Base-by-base conservation (phyloP, 2,888 invertebrate species). In the Fissipunctia ypsillon region DNA sequence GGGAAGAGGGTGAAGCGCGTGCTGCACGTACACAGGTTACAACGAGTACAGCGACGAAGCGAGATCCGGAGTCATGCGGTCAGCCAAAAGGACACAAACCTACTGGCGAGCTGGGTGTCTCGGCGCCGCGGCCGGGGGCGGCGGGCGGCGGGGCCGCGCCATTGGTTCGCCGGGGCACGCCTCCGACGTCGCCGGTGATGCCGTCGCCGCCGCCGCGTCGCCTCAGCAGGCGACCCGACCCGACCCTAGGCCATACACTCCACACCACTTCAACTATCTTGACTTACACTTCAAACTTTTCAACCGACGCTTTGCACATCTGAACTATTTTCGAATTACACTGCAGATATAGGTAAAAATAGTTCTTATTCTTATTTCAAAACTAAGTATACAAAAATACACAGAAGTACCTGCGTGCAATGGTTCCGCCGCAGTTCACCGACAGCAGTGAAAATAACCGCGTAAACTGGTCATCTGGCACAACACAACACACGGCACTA, bases 71-170 rank as follows among this genome's bases (percentile, higher is more conserved):
- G 96, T 96, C 96, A 96, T 96, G 96, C 96, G 96, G 96, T 96
- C 96, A 96, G 96, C 96, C 96, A 95, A 96, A 95, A 95, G 96
- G 96, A 96, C 96, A 95, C 96, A 95, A 96, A 96, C 96, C 96
- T 96, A 96, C 96, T 95, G 96, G 94, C 94, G 92, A 92, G 93
- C 93, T 92, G 93, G 94, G 93, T 93, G 94, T 91, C 88, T 90
- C 91, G 91, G 92, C 91, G 90, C 88, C 90, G 91, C 90, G 91
- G 87, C 88, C 90, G 91, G 93, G 92, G 93, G 94, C 91, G 93
- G 92, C 90, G 92, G 92, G 92, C 87, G 92, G 93, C 91, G 90
- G 91, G 91, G 90, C 90, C 92, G 92, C 94, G 95, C 94, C 93
- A 95, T 95, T 94, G 95, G 95, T 93, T 92, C 94, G 94, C 91